Evolutionary conservation across 2,888 invertebrate genomes (phyloP).

Genomic region (Dendrolimus pini): DNA sequence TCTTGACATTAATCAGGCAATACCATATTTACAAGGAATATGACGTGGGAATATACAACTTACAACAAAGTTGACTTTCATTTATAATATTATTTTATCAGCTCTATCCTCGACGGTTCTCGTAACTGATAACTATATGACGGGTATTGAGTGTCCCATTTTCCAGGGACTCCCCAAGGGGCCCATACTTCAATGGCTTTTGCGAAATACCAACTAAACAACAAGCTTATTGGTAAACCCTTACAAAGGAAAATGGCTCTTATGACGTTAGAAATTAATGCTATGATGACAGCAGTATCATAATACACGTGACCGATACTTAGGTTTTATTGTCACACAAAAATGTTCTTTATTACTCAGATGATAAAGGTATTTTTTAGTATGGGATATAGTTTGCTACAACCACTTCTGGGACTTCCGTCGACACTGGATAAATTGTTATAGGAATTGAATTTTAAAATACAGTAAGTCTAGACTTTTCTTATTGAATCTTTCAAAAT

Average conservation of each 20-base stretch:
- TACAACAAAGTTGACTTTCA: slow-evolving; percentile 1
- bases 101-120: slow-evolving; percentile 8
- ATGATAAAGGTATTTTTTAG: background rate
- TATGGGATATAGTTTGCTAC: slow-evolving; percentile 8
- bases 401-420: slow-evolving; percentile 12
- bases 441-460: slow-evolving; percentile 27
- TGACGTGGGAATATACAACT: too few species aligned
- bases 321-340: background rate
- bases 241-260: background rate
- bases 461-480: slow-evolving; percentile 1
- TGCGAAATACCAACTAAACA: slow-evolving; percentile 18
- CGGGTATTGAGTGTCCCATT: slow-evolving; percentile 25
- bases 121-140: slow-evolving; percentile 19
- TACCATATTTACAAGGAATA: too few species aligned
- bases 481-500: too few species aligned
- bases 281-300: background rate
- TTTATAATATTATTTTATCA: slow-evolving; percentile 5
- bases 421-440: slow-evolving; percentile 27
- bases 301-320: background rate
- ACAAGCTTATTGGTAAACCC: slow-evolving; percentile 15
- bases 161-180: slow-evolving; percentile 15
- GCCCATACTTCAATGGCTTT: slow-evolving; percentile 17
- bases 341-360: background rate
- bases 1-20: too few species aligned
- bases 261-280: background rate